phyloP scores from a whole-genome alignment of 2,113 vertebrate species.

The Telmatochromis brachygnathus region DNA sequence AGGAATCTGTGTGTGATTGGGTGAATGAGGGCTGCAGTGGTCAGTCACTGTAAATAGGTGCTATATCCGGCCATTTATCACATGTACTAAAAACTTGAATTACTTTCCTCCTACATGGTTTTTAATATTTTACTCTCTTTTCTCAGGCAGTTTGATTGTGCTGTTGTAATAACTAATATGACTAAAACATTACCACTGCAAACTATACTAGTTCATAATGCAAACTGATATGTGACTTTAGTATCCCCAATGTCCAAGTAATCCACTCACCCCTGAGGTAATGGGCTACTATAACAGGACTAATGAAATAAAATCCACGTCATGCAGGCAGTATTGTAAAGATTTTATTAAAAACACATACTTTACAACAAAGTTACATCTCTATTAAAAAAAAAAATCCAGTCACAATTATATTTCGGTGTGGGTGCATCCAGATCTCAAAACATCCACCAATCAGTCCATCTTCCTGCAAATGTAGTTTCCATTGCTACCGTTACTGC shows the following conservation, averaged over 20 bases:
- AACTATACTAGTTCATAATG: neutral
- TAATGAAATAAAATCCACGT: neutral
- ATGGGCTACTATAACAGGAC: neutral
- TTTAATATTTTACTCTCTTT: neutral
- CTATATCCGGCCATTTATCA: neutral
- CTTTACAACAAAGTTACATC: neutral
- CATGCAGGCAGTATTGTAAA: neutral
- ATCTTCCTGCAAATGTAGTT: neutral
- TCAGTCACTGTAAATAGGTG: neutral
- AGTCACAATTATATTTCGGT: neutral
- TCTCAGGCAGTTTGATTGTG: neutral
- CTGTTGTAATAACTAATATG: neutral
- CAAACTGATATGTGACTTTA: neutral
- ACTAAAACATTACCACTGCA: neutral
- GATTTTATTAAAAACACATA: conserved; percentile 40
- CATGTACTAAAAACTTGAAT: neutral
- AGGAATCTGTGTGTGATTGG: neutral
- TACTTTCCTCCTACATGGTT: neutral
- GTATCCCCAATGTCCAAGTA: neutral
- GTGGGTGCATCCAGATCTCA: neutral
- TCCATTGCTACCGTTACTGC: neutral
- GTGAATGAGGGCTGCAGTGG: neutral
- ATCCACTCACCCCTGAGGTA: neutral
- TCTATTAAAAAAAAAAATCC: neutral
- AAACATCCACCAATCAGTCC: neutral